These are phyloP conservation scores for Apotomis capreana DNA, from an alignment of 2,888 invertebrate species.

Conservation along the genomic window DNA sequence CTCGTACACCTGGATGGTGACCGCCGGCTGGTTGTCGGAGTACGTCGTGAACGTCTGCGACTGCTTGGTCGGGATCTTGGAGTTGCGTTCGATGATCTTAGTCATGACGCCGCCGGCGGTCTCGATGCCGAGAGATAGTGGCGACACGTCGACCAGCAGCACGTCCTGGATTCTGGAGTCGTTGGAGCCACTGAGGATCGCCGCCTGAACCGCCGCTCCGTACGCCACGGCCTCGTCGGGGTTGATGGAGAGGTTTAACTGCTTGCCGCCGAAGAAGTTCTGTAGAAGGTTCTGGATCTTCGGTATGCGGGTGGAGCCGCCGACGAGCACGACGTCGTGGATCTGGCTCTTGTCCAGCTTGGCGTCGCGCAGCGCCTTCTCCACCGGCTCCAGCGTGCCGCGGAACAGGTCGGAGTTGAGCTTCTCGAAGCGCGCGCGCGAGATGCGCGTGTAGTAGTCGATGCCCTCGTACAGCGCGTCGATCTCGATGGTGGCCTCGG, in stretches of 20 bases:
- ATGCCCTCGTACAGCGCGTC: conserved; percentile 87
- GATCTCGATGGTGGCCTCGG: conserved; percentile 87
- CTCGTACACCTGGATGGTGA: conserved; percentile 86
- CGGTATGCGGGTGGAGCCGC: conserved; percentile 89
- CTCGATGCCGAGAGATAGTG: conserved; percentile 86
- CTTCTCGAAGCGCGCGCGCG: conserved; percentile 88
- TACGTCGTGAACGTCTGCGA: conserved; percentile 88
- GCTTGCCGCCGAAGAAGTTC: conserved; percentile 87
- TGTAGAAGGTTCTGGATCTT: conserved; percentile 87
- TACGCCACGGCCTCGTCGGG: conserved; percentile 90
- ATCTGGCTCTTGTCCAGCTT: conserved; percentile 87
- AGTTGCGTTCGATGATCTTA: conserved; percentile 86
- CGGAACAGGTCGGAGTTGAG: conserved; percentile 86
- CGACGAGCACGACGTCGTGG: conserved; percentile 89
- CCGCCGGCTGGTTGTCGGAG: conserved; percentile 88
- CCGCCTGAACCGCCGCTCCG: conserved; percentile 87
- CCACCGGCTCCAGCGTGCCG: conserved; percentile 87
- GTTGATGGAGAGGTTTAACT: conserved; percentile 86
- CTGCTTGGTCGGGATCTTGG: conserved; percentile 85
- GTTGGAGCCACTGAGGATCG: conserved; percentile 85
- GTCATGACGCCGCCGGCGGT: conserved; percentile 89
- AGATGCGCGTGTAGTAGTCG: conserved; percentile 85
- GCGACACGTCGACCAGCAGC: conserved; percentile 78
- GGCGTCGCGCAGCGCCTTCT: conserved; percentile 88
- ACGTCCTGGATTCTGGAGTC: conserved; percentile 86